Evolutionary conservation across 2,888 invertebrate species (phyloP).

Genomic region (Chrysopilus asiliformis): DNA sequence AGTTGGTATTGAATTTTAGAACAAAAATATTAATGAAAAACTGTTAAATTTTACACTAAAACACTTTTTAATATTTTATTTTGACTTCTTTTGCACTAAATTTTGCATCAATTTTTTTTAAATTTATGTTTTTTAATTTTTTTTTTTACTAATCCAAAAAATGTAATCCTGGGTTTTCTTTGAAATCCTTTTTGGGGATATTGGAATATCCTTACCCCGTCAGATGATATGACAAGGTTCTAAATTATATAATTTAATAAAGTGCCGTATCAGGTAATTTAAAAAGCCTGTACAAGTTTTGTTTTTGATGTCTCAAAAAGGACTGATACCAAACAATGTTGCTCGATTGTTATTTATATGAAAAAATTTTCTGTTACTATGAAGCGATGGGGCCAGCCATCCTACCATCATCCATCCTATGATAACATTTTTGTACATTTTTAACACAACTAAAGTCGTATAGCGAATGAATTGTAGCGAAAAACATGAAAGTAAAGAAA

Average conservation of each 20-base stretch:
- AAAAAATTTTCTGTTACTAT: conserved; percentile 10
- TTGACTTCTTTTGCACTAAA: not conserved
- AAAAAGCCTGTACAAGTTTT: no score
- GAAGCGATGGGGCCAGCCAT: not conserved
- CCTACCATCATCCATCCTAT: not conserved
- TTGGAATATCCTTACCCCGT: conserved; percentile 10
- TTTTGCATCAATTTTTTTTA: not conserved
- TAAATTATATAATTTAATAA: conserved; percentile 1
- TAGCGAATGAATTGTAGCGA: no score
- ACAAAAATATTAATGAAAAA: no score
- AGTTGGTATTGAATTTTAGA: no score
- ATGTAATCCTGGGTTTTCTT: not conserved
- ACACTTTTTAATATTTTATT: not conserved
- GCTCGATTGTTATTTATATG: conserved; percentile 14
- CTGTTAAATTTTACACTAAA: no score
- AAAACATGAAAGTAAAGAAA: no score
- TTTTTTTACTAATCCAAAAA: not conserved
- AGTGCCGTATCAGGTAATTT: no score
- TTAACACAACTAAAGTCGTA: no score
- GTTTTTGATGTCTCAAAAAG: conserved; percentile 12
- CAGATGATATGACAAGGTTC: conserved; percentile 8
- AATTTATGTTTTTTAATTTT: conserved; percentile 1
- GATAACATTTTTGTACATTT: not conserved
- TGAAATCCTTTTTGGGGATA: not conserved
- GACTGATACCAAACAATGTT: conserved; percentile 12